Percentiles rank a stretch among this genome's conserved stretches.
phyloP scores from a whole-genome alignment of 2,797 vertebrate genomes.

The Thaleichthys pacificus region DNA sequence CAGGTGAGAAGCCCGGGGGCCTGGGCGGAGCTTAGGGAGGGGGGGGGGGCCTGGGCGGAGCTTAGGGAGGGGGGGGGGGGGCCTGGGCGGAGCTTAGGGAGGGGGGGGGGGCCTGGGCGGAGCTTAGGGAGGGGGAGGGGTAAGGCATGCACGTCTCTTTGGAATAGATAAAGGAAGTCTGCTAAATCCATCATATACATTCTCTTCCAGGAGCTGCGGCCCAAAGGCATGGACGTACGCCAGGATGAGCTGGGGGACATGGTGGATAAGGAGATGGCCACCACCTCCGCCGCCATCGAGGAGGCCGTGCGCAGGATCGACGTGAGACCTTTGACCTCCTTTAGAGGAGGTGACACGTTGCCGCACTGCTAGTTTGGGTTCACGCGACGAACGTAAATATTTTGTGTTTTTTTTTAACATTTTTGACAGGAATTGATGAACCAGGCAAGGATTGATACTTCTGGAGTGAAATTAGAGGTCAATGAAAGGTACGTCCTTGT shows the following conservation, averaged over 20 bases:
- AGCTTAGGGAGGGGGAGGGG: no score
- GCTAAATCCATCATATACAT: not conserved
- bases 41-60: no score
- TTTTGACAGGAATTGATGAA: conserved; percentile 93
- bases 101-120: no score
- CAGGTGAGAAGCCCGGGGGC: conserved; percentile 73
- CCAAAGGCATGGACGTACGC: conserved; percentile 88
- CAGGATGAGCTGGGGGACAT: conserved; percentile 94
- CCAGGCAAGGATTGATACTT: conserved; percentile 86
- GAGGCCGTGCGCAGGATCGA: conserved; percentile 93
- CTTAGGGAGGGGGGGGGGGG: no score
- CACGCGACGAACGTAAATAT: conserved; percentile 7
- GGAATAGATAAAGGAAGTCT: not conserved
- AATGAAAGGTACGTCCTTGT: conserved; percentile 86
- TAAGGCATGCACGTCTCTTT: not conserved
- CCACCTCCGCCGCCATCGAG: conserved; percentile 91
- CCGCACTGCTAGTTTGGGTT: no score
- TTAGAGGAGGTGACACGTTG: no score
- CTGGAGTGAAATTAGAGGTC: conserved; percentile 93
- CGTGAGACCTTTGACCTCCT: conserved; percentile 67
- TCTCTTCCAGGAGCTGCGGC: conserved; percentile 83
- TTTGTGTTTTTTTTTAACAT: conserved; percentile 1
- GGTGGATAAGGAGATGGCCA: conserved; percentile 98
- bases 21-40: no score
- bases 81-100: no score